These are phyloP conservation scores for Lasiommata megera DNA, from an alignment of 2,888 invertebrate species.

Conservation along the genomic window DNA sequence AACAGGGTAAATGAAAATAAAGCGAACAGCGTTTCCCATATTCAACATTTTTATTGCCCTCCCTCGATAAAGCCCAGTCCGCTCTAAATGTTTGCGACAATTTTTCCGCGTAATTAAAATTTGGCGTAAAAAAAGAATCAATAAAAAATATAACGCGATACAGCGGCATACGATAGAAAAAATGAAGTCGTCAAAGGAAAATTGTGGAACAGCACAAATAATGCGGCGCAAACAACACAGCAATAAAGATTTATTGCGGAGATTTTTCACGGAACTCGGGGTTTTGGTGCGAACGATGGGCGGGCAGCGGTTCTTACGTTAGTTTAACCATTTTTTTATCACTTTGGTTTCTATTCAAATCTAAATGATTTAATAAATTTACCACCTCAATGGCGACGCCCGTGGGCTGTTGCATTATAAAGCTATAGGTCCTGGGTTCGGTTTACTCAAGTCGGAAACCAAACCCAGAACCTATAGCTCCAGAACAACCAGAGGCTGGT, in stretches of 20 bases:
- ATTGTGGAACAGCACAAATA: conserved; percentile 68
- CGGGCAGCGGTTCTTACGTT: conserved; percentile 26
- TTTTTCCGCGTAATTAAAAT: conserved; percentile 32
- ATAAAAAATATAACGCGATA: conserved; percentile 36
- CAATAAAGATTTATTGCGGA: conserved; percentile 75
- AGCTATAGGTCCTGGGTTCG: too few species aligned
- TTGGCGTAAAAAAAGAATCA: conserved; percentile 23
- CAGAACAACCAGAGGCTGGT: too few species aligned
- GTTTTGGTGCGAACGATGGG: conserved; percentile 28
- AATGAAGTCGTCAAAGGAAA: conserved; percentile 72
- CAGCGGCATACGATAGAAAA: conserved; percentile 41
- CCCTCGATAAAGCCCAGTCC: conserved; percentile 18
- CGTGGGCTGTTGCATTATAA: too few species aligned
- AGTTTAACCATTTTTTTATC: too few species aligned
- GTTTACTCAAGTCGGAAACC: too few species aligned
- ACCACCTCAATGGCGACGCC: too few species aligned
- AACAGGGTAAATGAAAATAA: conserved; percentile 5
- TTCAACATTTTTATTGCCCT: conserved; percentile 16
- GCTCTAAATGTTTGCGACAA: conserved; percentile 11
- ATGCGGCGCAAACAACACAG: conserved; percentile 70
- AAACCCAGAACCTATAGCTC: too few species aligned
- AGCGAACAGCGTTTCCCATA: conserved; percentile 7
- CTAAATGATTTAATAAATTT: too few species aligned
- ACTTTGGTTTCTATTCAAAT: too few species aligned
- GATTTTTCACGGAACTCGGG: conserved; percentile 59